Conservation (phyloP, 2,888 invertebrate genomes). For the Molanna angustata region DNA sequence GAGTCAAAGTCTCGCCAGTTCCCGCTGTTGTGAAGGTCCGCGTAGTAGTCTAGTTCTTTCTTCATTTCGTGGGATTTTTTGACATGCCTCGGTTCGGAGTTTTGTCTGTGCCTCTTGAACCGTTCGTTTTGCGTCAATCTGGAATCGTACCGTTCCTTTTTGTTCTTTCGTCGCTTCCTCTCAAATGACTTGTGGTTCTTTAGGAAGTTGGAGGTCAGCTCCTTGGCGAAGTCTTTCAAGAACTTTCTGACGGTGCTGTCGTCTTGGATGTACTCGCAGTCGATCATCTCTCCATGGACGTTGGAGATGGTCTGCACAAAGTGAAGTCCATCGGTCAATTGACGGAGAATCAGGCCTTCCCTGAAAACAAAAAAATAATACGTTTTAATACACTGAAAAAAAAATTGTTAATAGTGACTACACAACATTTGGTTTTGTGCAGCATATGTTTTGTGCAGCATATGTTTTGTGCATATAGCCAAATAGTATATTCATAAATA, state of each 20-base stretch:
- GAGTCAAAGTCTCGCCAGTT: conserved; percentile 7
- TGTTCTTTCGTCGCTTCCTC: neutral
- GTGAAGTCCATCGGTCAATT: conserved; percentile 65
- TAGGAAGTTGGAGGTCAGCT: conserved; percentile 44
- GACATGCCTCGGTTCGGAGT: too few relatives aligned
- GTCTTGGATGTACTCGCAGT: conserved; percentile 65
- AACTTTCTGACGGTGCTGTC: conserved; percentile 56
- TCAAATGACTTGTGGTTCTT: conserved; percentile 3
- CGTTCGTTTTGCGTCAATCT: neutral
- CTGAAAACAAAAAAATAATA: conserved; percentile 38
- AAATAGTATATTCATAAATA: too few relatives aligned
- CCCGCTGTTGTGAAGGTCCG: conserved; percentile 8
- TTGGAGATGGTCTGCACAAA: conserved; percentile 69
- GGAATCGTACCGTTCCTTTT: too few relatives aligned
- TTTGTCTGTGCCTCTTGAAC: neutral
- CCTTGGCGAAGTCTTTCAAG: conserved; percentile 56
- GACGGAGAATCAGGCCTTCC: conserved; percentile 58
- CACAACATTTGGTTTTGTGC: too few relatives aligned
- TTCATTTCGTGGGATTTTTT: too few relatives aligned
- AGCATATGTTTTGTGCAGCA: too few relatives aligned
- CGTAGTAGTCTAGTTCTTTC: conserved; percentile 13
- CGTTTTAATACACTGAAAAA: neutral
- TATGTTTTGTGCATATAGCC: too few relatives aligned
- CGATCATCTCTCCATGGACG: conserved; percentile 57
- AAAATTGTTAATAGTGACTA: too few relatives aligned